Evolutionary conservation across 2,888 invertebrate genomes (phyloP), one percentile per base, ranked within the genome.

Genomic region (Charanyca ferruginea): DNA sequence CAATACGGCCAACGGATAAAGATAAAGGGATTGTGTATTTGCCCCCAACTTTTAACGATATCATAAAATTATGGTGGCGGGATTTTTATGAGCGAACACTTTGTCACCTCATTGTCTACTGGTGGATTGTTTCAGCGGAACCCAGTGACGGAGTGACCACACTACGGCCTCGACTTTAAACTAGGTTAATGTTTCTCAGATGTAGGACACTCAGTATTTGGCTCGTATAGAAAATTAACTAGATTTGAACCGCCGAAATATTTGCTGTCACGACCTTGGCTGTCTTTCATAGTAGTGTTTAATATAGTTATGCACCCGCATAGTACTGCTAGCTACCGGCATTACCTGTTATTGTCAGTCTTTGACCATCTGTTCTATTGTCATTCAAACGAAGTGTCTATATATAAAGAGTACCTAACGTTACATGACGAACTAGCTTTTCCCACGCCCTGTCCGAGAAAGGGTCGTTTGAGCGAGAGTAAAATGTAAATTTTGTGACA

Each of bases 111-210:
- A 70, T 82, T 79, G 63, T 77, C 63, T 68, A 53, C 41, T 52
- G 52, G 47, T 66, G 51, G 64, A 72, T 76, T 77, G 70, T 77
- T 83, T 73, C 73, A 42, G 51, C 82, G 76, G 86, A 86, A 87
- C 83, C 83, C 82, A 84, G 83, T 89, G 88, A 88, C 89, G 85
- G 80, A 87, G 85, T 89, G 85, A 87, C 89, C 87, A 85, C 77
- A 85, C 73, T 83, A 77, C 83, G 90, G 85, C 91, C 91, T 92
- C 89, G 87, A 85, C 79, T 88, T 87, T 85, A 88, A 94, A 93
- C 89, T 94, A 86, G 93, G 93, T 93, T 94, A 94, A 94, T 92
- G 92, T 89, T 85, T 89, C 85, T 85, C 82, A 87, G 84, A 94
- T 93, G 90, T 91, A 85, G 92, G 87, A 85, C 91, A 89, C 79